phyloP scores from a whole-genome alignment of 1,140 invertebrate species.

The Aphis craccivora region DNA sequence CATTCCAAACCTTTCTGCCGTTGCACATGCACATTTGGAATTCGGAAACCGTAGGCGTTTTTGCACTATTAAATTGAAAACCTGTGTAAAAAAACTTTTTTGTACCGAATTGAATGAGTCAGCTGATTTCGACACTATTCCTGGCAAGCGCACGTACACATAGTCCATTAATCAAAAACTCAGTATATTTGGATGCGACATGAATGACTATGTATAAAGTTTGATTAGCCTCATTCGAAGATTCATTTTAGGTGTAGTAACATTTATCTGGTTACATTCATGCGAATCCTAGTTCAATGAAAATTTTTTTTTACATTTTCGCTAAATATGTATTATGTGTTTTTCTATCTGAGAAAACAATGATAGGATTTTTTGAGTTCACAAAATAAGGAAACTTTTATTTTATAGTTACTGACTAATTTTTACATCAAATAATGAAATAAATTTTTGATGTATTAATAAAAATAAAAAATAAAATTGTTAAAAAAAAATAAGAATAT shows the following conservation, averaged over 20 bases:
- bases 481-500: neutral
- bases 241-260: neutral
- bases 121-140: constrained; percentile 53
- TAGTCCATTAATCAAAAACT: constrained; percentile 51
- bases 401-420: neutral
- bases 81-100: constrained; percentile 54
- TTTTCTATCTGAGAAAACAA: neutral
- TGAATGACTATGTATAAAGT: constrained; percentile 51
- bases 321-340: neutral
- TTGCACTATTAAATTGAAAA: constrained; percentile 52
- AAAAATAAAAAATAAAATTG: neutral
- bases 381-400: neutral
- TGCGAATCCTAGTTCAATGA: neutral
- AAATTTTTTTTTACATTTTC: neutral
- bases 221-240: constrained; percentile 29
- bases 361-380: neutral
- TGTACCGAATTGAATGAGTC: constrained; percentile 29
- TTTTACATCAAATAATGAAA: neutral
- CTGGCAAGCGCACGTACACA: neutral
- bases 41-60: constrained; percentile 44
- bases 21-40: constrained; percentile 55
- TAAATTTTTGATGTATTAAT: neutral
- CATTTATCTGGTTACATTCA: neutral
- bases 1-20: constrained; percentile 54
- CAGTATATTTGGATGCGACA: constrained; percentile 48